Base-by-base conservation (phyloP, 2,797 vertebrate species). In the Knipowitschia caucasica region DNA sequence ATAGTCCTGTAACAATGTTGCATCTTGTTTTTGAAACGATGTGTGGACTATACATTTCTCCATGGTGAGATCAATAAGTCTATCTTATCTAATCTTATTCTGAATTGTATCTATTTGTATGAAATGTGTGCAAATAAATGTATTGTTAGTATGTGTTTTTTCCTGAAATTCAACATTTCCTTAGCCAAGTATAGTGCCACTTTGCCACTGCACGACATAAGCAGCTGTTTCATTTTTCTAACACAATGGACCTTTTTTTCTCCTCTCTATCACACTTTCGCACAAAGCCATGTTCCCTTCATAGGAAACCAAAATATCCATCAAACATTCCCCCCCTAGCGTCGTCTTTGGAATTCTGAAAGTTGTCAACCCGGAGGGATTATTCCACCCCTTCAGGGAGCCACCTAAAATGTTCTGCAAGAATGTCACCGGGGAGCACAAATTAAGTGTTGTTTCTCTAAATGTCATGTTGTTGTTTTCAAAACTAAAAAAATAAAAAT, bases 391-490 rank as follows among this genome's bases (percentile, higher is more conserved):
- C 42, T 44, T 44, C 42, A 8, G 24, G 42, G 42, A 26, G 42
- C 7, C 42, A n/a, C 42, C 24, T 44, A 24, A 25, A 44, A 44
- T 44, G 14, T 44, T 44, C 24, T n/a, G 50, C 25, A 17, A 36
- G 50, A 35, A 38, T 52, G 50, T 34, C 31, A 35, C 17, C 24
- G 26, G 35, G 24, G 18, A 42, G 24, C 42, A 44, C 14, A 25
- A 44, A 44, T 44, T 15, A 25, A n/a, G 42, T 44, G 42, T 44
- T 26, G 24, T 25, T 24, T 26, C 23, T 44, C 14, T n/a, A 26
- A 44, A 44, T 44, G 42, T 44, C 42, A 44, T 44, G 42, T 44
- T 26, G 24, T 44, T 26, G 21, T 44, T 44, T 38, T 44, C 40
- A 43, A 14, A 12, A 42, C 15, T 44, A 14, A 14, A 14, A 44